A percentile compares a stretch with the other conserved stretches of the same genome.
Conservation (phyloP, 1,140 invertebrate genomes). For the Nasonia giraulti region DNA sequence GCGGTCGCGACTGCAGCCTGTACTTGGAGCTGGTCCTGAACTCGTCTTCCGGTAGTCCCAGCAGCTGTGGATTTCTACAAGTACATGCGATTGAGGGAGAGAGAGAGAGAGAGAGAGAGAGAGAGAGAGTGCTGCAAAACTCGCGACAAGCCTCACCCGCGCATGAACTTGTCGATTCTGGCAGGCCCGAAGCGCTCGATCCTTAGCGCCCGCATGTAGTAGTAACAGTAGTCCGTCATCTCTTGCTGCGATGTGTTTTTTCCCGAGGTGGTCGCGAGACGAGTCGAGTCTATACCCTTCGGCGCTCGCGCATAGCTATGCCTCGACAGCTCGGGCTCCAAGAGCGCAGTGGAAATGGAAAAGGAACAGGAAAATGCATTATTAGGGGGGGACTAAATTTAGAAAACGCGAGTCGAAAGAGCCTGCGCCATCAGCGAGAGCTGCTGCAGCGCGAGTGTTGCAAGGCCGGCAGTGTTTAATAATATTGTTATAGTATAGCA, state of each 20-base stretch:
- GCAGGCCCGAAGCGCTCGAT: constrained; percentile 40
- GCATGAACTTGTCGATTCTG: constrained; percentile 62
- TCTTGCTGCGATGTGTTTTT: not conserved
- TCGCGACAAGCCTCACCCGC: constrained; percentile 59
- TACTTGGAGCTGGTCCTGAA: constrained; percentile 57
- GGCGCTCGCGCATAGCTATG: too few species aligned
- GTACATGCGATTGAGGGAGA: too few species aligned
- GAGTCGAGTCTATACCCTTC: not conserved
- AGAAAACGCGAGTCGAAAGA: not conserved
- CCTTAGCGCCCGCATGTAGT: constrained; percentile 61
- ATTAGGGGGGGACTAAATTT: not conserved
- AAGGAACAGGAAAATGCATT: not conserved
- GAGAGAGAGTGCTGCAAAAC: too few species aligned
- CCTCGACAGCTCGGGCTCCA: not conserved
- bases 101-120: too few species aligned
- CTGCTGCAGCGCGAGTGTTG: not conserved
- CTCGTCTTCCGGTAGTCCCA: constrained; percentile 53
- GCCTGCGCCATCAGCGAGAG: not conserved
- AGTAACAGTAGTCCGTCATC: constrained; percentile 66
- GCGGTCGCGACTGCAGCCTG: constrained; percentile 61
- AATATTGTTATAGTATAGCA: too few species aligned
- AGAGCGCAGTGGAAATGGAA: not conserved
- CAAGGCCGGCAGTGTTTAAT: too few species aligned
- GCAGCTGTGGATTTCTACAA: constrained; percentile 56
- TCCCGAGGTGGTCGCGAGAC: not conserved